These are phyloP conservation scores for Onthophagus sagittarius DNA, from an alignment of 2,888 invertebrate species.

Conservation along the genomic window DNA sequence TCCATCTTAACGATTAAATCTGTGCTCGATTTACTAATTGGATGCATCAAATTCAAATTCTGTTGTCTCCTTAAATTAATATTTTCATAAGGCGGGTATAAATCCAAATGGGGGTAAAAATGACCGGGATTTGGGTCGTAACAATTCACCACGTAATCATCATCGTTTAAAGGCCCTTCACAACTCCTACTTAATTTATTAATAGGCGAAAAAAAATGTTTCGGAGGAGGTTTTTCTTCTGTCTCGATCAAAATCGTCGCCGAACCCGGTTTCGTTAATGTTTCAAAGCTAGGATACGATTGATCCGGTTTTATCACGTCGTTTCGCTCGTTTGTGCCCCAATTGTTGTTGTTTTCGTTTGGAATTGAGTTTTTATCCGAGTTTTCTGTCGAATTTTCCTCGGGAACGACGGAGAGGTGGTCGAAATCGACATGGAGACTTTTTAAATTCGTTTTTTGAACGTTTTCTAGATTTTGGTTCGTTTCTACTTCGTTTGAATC, in stretches of 20 bases:
- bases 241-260: too few species aligned
- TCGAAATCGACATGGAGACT: conserved; percentile 61
- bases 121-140: conserved; percentile 17
- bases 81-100: conserved; percentile 15
- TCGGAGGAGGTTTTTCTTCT: conserved; percentile 33
- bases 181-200: conserved; percentile 40
- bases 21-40: conserved; percentile 39
- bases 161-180: conserved; percentile 39
- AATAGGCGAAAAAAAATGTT: conserved; percentile 51
- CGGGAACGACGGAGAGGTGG: conserved; percentile 72
- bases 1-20: conserved; percentile 47
- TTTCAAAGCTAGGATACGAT: conserved; percentile 43
- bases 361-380: conserved; percentile 42
- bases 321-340: conserved; percentile 34
- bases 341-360: conserved; percentile 36
- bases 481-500: conserved; percentile 46
- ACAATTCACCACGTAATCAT: conserved; percentile 21
- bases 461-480: conserved; percentile 48
- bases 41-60: conserved; percentile 18
- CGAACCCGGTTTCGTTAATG: conserved; percentile 23
- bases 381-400: conserved; percentile 57
- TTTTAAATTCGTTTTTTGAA: conserved; percentile 50
- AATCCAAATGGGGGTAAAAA: too few species aligned
- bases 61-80: too few species aligned
- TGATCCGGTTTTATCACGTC: conserved; percentile 45